Evolutionary conservation across 2,797 vertebrate species (phyloP), one percentile per base, ranked within the genome.

Genomic region (Aselliscus stoliczkanus): DNA sequence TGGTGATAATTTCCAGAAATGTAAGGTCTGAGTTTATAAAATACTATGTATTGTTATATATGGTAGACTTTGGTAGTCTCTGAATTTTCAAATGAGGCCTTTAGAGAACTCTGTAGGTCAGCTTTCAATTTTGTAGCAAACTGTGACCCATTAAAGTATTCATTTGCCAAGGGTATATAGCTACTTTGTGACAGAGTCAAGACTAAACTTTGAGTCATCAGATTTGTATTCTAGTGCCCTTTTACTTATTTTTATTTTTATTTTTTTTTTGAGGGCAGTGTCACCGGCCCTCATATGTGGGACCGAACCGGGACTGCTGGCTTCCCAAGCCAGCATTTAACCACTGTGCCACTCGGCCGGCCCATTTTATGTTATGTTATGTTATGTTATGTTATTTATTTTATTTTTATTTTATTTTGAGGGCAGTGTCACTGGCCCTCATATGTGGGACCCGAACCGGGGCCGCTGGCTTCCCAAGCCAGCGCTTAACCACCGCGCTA

Each of bases 161-260:
- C 15, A 75, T 67, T 94, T 90, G 52, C 31, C 17, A 70, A 2
- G 54, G 5, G 81, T 50, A 44, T 11, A 31, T 56, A 83, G 10
- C 42, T 93, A n/a, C 42, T 81, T 85, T 70, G 25, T 94, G 65
- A 81, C 21, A 88, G 80, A 90, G 67, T 14, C 25, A 88, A 54
- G 64, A 69, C 21, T 42, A 76, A 91, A 90, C 47, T 95, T 54
- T 70, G 31, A 76, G 18, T 75, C 47, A 67, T 93, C 52, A 95
- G 23, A 88, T 27, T 89, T 81, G 29, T 58, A 69, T 79, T 85
- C 37, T 31, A 85, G 2, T 50, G 29, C 34, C 42, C n/a, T n/a
- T n/a, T n/a, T n/a, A n/a, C n/a, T n/a, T n/a, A 11, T 37, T 76
- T 91, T 95, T 87, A 88, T 89, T 92, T 90, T 64, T n/a, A n/a